Evolutionary conservation across 2,888 invertebrate species (phyloP).

Genomic region (Epinotia nisella): DNA sequence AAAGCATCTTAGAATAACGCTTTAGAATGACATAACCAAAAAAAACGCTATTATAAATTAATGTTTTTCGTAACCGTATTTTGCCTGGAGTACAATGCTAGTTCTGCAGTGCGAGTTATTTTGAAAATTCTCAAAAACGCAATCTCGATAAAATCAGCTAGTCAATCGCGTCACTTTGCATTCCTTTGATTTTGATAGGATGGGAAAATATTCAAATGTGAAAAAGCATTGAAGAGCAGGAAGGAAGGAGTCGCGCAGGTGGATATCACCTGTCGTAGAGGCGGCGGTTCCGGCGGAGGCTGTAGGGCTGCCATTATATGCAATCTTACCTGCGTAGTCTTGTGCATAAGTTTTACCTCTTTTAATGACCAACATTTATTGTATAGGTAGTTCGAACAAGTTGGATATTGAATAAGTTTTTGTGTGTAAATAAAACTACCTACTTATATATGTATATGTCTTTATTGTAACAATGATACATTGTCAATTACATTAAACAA

Average conservation of each 20-base stretch:
- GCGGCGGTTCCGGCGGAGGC: slow-evolving; percentile 47
- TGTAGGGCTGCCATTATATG: slow-evolving; percentile 46
- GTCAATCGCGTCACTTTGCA: slow-evolving; percentile 17
- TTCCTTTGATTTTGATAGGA: slow-evolving; percentile 28
- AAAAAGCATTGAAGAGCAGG: slow-evolving; percentile 60
- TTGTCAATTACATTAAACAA: no score
- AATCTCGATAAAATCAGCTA: slow-evolving; percentile 6
- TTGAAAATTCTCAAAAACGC: background rate
- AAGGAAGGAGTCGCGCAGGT: slow-evolving; percentile 70
- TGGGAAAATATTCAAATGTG: slow-evolving; percentile 54
- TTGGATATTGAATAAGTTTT: background rate
- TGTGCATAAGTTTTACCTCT: slow-evolving; percentile 7
- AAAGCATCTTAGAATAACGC: no score
- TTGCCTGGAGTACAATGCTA: no score
- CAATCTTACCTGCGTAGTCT: background rate
- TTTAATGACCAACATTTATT: background rate
- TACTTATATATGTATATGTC: no score
- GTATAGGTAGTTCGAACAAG: background rate
- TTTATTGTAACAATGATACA: no score
- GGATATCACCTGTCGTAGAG: slow-evolving; percentile 64
- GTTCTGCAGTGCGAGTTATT: background rate
- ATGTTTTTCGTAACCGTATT: no score
- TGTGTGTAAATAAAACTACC: no score
- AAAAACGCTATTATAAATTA: no score
- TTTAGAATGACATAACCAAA: no score